Evolutionary conservation across 1,140 invertebrate genomes (phyloP), one percentile per base, ranked within the genome.

Genomic region (Trinorchestia longiramus): DNA sequence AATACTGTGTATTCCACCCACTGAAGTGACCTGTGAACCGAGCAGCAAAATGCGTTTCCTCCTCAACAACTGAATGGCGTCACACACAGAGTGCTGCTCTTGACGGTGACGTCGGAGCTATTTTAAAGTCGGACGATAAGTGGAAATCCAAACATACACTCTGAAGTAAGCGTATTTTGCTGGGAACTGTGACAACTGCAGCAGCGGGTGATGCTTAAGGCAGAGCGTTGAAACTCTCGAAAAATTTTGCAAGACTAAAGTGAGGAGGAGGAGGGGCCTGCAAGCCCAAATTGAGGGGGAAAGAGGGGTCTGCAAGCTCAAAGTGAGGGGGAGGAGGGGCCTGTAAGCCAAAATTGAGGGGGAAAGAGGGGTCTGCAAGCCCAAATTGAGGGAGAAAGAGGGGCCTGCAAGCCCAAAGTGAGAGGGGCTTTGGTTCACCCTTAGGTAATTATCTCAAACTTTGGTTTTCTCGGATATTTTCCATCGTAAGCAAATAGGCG

Each of bases 41-140:
- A 3, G 62, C 28, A 11, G 15, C 28, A 3, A 77, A 3, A 77
- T 77, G 28, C 62, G 62, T 6, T n/a, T 36, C 15, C 62, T 77
- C 62, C 62, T 77, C 28, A 36, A 28, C 3, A 77, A 77, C 62
- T 28, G 62, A 77, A 77, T 77, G 62, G 36, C 62, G 62, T 77
- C 62, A 77, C 28, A 28, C 62, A 36, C 62, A 11, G 28, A 77
- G 62, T 77, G 3, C 15, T 23, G 62, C 62, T 77, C 62, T 77
- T 77, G 62, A 77, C 62, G 62, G 15, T 77, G 62, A 90, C 88
- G n/a, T 90, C 41, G 88, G 41, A 90, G 88, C 41, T 90, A 90
- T 90, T 90, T 90, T 90, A 42, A 42, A 43, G 88, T 43, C 88
- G 4, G 36, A 15, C n/a, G 88, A 36, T 90, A 90, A 90, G 88